Conservation (phyloP, 2,888 invertebrate species). For the Pandemis heparana region DNA sequence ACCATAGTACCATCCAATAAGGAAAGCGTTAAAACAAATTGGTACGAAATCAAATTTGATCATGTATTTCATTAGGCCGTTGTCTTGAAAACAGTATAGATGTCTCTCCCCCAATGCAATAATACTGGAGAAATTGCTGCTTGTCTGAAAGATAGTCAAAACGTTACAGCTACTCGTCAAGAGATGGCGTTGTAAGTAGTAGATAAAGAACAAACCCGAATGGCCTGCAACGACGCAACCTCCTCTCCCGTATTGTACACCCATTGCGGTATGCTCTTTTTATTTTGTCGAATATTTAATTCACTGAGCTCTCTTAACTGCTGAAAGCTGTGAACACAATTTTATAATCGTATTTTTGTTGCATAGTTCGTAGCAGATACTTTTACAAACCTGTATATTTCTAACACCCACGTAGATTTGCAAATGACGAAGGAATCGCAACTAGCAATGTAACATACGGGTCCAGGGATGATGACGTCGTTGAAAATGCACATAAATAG, state of each 20-base stretch:
- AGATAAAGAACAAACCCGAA: slow-evolving; percentile 70
- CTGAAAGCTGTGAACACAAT: slow-evolving; percentile 87
- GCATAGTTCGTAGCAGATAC: background rate
- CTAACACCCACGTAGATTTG: slow-evolving; percentile 92
- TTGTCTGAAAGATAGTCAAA: slow-evolving; percentile 74
- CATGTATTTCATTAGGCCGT: slow-evolving; percentile 92
- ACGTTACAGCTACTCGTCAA: slow-evolving; percentile 11
- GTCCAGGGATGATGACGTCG: slow-evolving; percentile 93
- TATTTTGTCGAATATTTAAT: slow-evolving; percentile 83
- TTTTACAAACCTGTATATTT: slow-evolving; percentile 91
- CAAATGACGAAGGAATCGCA: slow-evolving; percentile 95
- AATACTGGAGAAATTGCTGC: slow-evolving; percentile 88
- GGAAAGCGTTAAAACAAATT: slow-evolving; percentile 90
- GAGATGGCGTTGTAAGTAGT: slow-evolving; percentile 15
- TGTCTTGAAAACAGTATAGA: slow-evolving; percentile 92
- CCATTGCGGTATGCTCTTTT: slow-evolving; percentile 91
- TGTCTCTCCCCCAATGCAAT: slow-evolving; percentile 94
- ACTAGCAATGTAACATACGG: slow-evolving; percentile 91
- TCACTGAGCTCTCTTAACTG: slow-evolving; percentile 90
- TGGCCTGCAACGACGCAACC: slow-evolving; percentile 87
- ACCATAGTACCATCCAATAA: slow-evolving; percentile 90
- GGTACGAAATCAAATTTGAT: slow-evolving; percentile 95
- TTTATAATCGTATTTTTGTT: background rate
- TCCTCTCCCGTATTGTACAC: slow-evolving; percentile 92
- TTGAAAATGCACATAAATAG: slow-evolving; percentile 93